A percentile compares a stretch with the other conserved stretches of the same genome.
Conservation (phyloP, 2,113 vertebrate species). For the Silurus meridionalis region DNA sequence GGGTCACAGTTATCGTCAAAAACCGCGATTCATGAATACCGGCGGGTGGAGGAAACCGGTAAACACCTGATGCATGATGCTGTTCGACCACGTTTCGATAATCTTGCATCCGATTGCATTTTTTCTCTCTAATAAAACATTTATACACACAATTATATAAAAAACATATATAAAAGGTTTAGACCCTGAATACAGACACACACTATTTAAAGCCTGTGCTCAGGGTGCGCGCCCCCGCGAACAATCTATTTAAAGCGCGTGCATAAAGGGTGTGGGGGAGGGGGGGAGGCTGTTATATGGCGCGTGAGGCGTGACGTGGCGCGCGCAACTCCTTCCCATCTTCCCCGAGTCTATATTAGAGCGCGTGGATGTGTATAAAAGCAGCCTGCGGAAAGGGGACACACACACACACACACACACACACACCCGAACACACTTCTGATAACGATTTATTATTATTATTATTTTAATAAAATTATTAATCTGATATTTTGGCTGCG, state of each 20-base stretch:
- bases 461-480: too few species aligned
- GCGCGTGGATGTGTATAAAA: slow-evolving; percentile 96
- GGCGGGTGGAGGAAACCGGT: too few species aligned
- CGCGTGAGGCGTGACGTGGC: slow-evolving; percentile 77
- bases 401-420: slow-evolving; percentile 58
- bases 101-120: too few species aligned
- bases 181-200: too few species aligned
- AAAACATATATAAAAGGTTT: too few species aligned
- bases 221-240: background rate
- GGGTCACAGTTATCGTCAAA: too few species aligned
- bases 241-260: slow-evolving; percentile 11
- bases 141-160: too few species aligned
- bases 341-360: slow-evolving; percentile 94
- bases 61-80: too few species aligned
- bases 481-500: background rate
- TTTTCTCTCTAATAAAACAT: too few species aligned
- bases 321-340: slow-evolving; percentile 96
- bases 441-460: background rate
- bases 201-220: slow-evolving; percentile 82
- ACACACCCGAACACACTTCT: background rate
- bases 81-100: too few species aligned
- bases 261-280: background rate
- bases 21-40: too few species aligned
- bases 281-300: background rate
- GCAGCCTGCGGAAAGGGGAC: slow-evolving; percentile 83